Conservation (phyloP, 2,888 invertebrate species). For the Xestoiulus laeticollis region DNA sequence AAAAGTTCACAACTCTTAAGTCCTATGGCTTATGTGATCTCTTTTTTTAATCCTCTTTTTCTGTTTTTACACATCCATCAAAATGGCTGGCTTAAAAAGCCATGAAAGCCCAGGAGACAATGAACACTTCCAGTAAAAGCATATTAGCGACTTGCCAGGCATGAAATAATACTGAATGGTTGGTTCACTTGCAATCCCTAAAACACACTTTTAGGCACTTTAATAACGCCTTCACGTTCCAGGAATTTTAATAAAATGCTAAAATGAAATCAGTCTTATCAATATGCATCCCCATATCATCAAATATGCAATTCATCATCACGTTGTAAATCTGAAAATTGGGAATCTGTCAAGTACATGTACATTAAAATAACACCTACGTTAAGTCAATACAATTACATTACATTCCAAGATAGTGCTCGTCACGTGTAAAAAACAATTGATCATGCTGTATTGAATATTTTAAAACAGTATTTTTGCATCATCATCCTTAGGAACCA, state of each 20-base stretch:
- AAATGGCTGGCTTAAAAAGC: constrained; percentile 26
- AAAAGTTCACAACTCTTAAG: constrained; percentile 19
- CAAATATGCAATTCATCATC: background rate
- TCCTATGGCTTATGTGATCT: constrained; percentile 26
- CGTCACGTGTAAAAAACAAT: background rate
- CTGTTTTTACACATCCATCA: constrained; percentile 19
- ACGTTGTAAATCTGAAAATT: background rate
- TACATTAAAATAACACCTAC: no score
- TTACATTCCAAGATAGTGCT: background rate
- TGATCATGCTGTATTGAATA: background rate
- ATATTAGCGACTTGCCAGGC: background rate
- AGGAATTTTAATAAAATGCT: background rate
- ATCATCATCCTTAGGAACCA: no score
- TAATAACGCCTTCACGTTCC: background rate
- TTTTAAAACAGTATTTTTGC: background rate
- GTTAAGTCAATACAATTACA: background rate
- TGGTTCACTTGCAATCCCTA: no score
- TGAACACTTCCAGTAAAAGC: constrained; percentile 6
- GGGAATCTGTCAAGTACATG: no score
- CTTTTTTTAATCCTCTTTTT: constrained; percentile 24
- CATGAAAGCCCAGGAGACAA: constrained; percentile 26
- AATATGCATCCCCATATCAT: background rate
- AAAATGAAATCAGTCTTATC: background rate
- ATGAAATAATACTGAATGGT: background rate
- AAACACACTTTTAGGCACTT: background rate